phyloP scores from a whole-genome alignment of 2,113 vertebrate genomes.

The Suricata suricatta region DNA sequence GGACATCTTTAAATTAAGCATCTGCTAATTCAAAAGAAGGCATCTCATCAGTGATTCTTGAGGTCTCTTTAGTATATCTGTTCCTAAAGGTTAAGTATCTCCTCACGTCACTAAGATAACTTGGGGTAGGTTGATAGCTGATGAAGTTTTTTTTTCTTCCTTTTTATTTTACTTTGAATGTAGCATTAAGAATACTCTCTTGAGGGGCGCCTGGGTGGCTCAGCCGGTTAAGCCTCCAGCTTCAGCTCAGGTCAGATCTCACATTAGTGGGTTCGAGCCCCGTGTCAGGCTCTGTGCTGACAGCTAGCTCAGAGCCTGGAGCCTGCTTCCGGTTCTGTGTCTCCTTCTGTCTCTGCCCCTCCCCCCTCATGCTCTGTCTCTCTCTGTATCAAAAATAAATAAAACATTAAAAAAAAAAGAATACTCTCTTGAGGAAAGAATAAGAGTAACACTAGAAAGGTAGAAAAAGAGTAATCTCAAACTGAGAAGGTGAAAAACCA shows the following conservation, averaged over 20 bases:
- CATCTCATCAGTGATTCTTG: slow-evolving; percentile 43
- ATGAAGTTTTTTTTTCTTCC: not conserved
- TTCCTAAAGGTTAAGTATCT: slow-evolving; percentile 30
- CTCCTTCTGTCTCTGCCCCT: no score
- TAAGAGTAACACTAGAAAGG: slow-evolving; percentile 46
- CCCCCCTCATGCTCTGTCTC: no score
- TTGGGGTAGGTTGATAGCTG: not conserved
- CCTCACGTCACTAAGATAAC: not conserved
- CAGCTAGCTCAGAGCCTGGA: no score
- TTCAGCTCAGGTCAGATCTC: no score
- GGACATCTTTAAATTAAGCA: slow-evolving; percentile 45
- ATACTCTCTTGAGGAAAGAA: slow-evolving; percentile 42
- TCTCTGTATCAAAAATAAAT: no score
- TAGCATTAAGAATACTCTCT: slow-evolving; percentile 8
- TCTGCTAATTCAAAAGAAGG: not conserved
- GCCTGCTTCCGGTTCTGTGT: no score
- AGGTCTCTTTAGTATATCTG: not conserved
- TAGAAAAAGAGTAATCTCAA: slow-evolving; percentile 77
- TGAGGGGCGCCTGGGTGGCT: no score
- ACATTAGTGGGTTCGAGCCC: no score
- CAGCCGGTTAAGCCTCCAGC: no score
- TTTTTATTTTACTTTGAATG: slow-evolving; percentile 2
- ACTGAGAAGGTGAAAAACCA: slow-evolving; percentile 80
- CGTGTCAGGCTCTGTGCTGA: no score
- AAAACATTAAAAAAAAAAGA: no score